These are phyloP conservation scores for Apotomis betuletana DNA, from an alignment of 2,888 invertebrate genomes.

Conservation along the genomic window DNA sequence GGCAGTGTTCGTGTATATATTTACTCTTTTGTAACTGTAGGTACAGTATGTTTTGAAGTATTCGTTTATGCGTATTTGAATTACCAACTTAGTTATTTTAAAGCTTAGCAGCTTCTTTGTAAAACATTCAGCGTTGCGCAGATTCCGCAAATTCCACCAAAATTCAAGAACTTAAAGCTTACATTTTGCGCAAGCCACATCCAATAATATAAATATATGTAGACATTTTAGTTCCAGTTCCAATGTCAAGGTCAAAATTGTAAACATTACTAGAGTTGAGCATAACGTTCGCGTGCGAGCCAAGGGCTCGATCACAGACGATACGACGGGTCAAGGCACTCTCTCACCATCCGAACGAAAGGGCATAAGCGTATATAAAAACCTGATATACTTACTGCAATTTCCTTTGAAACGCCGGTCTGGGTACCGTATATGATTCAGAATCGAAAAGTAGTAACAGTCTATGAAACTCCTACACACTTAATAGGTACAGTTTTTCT, in stretches of 20 bases:
- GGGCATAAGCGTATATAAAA: neutral
- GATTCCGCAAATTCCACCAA: neutral
- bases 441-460: conserved; percentile 9
- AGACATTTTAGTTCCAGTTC: neutral
- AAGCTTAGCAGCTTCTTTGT: no score
- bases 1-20: no score
- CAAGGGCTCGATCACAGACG: conserved; percentile 18
- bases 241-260: neutral
- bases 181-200: no score
- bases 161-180: neutral
- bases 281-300: conserved; percentile 17
- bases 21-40: no score
- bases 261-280: conserved; percentile 6
- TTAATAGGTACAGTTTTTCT: neutral
- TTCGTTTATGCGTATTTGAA: no score
- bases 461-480: neutral
- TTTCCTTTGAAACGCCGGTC: neutral
- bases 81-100: no score
- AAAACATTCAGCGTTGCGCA: neutral
- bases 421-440: neutral
- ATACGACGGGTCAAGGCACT: conserved; percentile 23
- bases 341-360: neutral
- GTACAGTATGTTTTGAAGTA: no score
- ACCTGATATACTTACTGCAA: neutral
- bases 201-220: no score